Conservation (phyloP, 2,797 vertebrate genomes). For the Holocentrus rufus region DNA sequence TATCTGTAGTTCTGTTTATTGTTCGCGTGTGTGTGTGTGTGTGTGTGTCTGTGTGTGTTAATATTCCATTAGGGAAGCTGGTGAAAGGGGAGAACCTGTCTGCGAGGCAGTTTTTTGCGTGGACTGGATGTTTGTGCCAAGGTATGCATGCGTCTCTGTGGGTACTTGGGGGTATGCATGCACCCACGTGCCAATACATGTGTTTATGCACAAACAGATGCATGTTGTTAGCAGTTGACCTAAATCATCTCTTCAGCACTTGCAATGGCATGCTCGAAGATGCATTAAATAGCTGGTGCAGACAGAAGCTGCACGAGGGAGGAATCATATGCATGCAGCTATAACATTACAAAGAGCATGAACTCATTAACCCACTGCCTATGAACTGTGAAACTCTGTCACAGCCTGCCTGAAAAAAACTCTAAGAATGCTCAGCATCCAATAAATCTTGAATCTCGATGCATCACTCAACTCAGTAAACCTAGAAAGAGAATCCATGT, state of each 20-base stretch:
- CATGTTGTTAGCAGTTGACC: slow-evolving; percentile 53
- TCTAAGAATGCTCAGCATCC: slow-evolving; percentile 15
- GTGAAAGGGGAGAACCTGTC: slow-evolving; percentile 40
- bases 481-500: neutral
- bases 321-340: slow-evolving; percentile 59
- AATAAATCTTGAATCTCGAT: slow-evolving; percentile 8
- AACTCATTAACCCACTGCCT: slow-evolving; percentile 50
- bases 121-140: slow-evolving; percentile 34
- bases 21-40: slow-evolving; percentile 6
- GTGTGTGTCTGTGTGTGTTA: slow-evolving; percentile 16
- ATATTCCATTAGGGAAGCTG: slow-evolving; percentile 20
- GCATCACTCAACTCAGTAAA: neutral
- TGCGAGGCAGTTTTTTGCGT: slow-evolving; percentile 32
- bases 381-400: slow-evolving; percentile 34
- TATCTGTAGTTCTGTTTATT: slow-evolving; percentile 45
- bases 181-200: neutral
- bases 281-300: slow-evolving; percentile 64
- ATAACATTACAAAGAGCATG: slow-evolving; percentile 65
- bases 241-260: slow-evolving; percentile 69
- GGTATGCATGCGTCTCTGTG: neutral
- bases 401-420: slow-evolving; percentile 42
- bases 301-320: slow-evolving; percentile 50
- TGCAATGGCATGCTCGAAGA: slow-evolving; percentile 65
- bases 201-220: slow-evolving; percentile 24
- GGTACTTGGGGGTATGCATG: neutral